A percentile compares a stretch with the other conserved stretches of the same genome.
These are phyloP conservation scores for Ashinkailepas kermadecensis DNA, from an alignment of 2,888 invertebrate species.

Conservation along the genomic window DNA sequence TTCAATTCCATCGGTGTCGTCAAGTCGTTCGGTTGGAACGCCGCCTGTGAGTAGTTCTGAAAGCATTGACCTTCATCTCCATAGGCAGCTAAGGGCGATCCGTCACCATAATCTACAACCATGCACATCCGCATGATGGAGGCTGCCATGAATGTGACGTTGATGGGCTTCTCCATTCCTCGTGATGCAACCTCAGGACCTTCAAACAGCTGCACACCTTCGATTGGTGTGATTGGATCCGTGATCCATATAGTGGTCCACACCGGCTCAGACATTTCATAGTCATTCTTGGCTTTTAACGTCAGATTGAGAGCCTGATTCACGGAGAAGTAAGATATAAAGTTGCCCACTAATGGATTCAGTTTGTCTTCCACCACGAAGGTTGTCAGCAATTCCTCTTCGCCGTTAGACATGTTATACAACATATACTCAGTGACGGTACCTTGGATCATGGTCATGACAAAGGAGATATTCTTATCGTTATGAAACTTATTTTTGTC, in stretches of 20 bases:
- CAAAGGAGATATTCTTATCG: background rate
- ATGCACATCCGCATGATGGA: background rate
- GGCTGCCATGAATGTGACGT: background rate
- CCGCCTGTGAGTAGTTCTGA: background rate
- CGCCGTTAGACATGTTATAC: background rate
- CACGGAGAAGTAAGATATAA: background rate
- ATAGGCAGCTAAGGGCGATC: slow-evolving; percentile 1
- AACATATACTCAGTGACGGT: background rate
- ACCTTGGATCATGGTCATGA: background rate
- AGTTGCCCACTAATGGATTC: background rate
- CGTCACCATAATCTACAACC: slow-evolving; percentile 13
- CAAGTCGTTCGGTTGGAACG: background rate
- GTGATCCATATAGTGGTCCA: background rate
- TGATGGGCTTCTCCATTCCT: background rate
- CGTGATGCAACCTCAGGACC: background rate
- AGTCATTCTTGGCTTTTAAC: background rate
- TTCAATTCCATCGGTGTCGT: background rate
- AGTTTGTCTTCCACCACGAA: background rate
- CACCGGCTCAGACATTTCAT: background rate
- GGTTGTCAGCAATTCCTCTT: background rate
- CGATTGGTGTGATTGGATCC: background rate
- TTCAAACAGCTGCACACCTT: background rate
- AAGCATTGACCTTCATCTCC: background rate
- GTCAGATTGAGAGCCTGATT: background rate
- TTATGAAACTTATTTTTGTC: slow-evolving; percentile 1